Percentiles rank a stretch among this genome's conserved stretches.
Evolutionary conservation across 2,888 invertebrate genomes (phyloP).

Genomic region (Schrankia costaestrigalis): DNA sequence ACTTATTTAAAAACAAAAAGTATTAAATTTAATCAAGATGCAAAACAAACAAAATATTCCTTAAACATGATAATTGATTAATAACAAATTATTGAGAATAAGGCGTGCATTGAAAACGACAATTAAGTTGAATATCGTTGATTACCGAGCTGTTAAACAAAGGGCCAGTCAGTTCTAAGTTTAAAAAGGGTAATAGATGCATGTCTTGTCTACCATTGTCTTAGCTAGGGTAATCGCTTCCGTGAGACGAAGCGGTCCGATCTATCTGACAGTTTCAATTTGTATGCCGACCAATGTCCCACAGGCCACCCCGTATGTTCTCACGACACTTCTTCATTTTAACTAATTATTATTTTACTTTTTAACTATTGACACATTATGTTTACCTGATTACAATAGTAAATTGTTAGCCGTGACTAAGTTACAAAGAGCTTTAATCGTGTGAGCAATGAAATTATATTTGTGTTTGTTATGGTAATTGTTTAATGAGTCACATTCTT

Average conservation of each 20-base stretch:
- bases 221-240: slow-evolving; percentile 71
- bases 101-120: slow-evolving; percentile 6
- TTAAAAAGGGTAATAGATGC: slow-evolving; percentile 76
- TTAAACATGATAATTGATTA: no score
- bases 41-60: no score
- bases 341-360: slow-evolving; percentile 72
- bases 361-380: slow-evolving; percentile 59
- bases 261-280: slow-evolving; percentile 63
- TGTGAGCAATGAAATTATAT: slow-evolving; percentile 11
- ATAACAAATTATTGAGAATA: no score
- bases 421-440: slow-evolving; percentile 42
- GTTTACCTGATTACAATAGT: slow-evolving; percentile 52
- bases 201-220: slow-evolving; percentile 75
- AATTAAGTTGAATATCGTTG: slow-evolving; percentile 30
- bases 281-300: slow-evolving; percentile 58
- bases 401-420: slow-evolving; percentile 47
- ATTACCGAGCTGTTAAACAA: slow-evolving; percentile 50
- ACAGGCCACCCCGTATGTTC: slow-evolving; percentile 67
- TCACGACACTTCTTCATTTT: slow-evolving; percentile 66
- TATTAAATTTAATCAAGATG: no score
- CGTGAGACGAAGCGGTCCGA: slow-evolving; percentile 61
- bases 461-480: slow-evolving; percentile 23
- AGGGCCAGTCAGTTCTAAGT: slow-evolving; percentile 55
- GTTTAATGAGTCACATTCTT: no score
- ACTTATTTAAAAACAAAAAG: no score